Percentiles rank a stretch among this genome's conserved stretches.
phyloP scores from a whole-genome alignment of 2,113 vertebrate species.

The Periophthalmus modestus region DNA sequence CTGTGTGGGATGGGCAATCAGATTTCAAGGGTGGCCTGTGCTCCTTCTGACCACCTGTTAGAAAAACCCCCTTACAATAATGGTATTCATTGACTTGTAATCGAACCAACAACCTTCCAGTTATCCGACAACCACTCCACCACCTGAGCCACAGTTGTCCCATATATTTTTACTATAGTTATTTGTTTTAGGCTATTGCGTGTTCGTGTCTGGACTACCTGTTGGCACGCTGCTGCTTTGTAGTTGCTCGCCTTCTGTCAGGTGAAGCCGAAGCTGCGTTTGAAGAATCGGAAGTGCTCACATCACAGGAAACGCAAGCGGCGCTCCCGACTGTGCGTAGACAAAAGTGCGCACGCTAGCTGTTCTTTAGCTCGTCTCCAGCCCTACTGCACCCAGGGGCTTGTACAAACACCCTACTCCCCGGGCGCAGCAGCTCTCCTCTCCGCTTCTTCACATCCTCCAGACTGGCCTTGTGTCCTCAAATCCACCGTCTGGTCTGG shows the following conservation, averaged over 20 bases:
- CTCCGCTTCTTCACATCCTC: slow-evolving; percentile 45
- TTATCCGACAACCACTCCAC: not conserved
- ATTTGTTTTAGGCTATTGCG: too few species aligned
- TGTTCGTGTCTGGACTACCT: slow-evolving; percentile 1
- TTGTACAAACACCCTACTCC: slow-evolving; percentile 48
- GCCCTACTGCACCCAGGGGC: slow-evolving; percentile 45
- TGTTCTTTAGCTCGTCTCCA: slow-evolving; percentile 33
- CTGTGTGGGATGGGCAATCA: too few species aligned
- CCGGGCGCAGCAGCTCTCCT: slow-evolving; percentile 42
- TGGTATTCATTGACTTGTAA: too few species aligned
- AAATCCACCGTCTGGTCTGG: slow-evolving; percentile 39
- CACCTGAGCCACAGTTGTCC: not conserved
- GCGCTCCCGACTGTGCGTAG: slow-evolving; percentile 13
- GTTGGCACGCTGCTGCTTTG: not conserved
- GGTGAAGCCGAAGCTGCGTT: slow-evolving; percentile 31
- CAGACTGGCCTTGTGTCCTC: slow-evolving; percentile 32
- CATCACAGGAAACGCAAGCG: slow-evolving; percentile 42
- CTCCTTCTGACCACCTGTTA: too few species aligned
- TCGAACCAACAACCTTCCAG: not conserved
- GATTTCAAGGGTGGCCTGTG: too few species aligned
- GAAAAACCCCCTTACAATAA: not conserved
- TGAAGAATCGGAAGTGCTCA: slow-evolving; percentile 31
- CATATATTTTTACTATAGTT: not conserved
- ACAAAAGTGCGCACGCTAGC: slow-evolving; percentile 45
- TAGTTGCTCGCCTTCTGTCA: slow-evolving; percentile 1